phyloP scores from a whole-genome alignment of 2,113 vertebrate genomes.

The Platysteira castanea region DNA sequence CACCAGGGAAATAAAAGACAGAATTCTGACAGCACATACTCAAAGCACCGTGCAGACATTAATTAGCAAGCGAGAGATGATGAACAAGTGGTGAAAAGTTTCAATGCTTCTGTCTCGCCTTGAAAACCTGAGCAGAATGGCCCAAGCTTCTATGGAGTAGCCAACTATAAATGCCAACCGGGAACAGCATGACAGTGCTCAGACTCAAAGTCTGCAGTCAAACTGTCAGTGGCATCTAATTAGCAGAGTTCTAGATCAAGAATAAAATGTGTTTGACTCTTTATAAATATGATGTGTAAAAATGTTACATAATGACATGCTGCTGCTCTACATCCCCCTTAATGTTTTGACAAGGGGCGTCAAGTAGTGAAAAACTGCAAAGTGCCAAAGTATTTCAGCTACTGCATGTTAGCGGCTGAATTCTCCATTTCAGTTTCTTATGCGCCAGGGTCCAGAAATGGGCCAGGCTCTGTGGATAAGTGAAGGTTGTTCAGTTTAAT shows the following conservation, averaged over 20 bases:
- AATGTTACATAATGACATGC: conserved; percentile 64
- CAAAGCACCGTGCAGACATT: background rate
- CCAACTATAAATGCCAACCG: conserved; percentile 29
- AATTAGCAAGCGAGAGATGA: conserved; percentile 17
- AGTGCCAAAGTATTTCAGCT: conserved; percentile 11
- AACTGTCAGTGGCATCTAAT: conserved; percentile 58
- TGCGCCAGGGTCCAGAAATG: background rate
- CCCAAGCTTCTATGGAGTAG: conserved; percentile 8
- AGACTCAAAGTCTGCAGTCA: conserved; percentile 40
- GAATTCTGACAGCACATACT: conserved; percentile 26
- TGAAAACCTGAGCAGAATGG: conserved; percentile 39
- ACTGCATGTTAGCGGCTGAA: background rate
- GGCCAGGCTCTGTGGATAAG: background rate
- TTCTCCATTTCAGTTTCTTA: conserved; percentile 6
- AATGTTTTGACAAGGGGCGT: conserved; percentile 60
- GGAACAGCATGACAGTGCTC: conserved; percentile 46
- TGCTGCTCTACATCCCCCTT: conserved; percentile 48
- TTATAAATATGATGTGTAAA: conserved; percentile 65
- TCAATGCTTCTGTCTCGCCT: background rate
- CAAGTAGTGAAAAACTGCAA: conserved; percentile 47
- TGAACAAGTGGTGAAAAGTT: conserved; percentile 50
- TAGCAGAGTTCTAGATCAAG: conserved; percentile 49
- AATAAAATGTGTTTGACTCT: conserved; percentile 61
- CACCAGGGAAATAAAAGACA: background rate
- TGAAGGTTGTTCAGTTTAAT: background rate